Base-by-base conservation (phyloP, 2,888 invertebrate species). In the Chrysodeixis includens region DNA sequence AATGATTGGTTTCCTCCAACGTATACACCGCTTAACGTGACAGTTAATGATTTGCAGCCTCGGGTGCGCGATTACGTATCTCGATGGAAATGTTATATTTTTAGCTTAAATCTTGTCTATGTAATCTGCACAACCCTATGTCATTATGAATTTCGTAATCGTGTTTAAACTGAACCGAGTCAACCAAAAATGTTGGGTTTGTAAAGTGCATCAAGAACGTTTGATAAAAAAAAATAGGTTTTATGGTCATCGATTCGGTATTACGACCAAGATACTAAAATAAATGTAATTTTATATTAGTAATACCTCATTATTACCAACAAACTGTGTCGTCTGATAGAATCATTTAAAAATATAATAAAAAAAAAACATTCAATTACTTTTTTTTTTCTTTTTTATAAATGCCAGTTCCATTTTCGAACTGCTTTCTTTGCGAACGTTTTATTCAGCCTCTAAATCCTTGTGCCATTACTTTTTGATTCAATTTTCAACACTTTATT, bases 401-500 rank as follows among this genome's bases (percentile, higher is more conserved):
- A 18, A 18, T 46, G 9, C 10, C 8, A 18, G 18, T 46, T 46
- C 18, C 7, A 9, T 49, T 49, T 49, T 49, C 12, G 4, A 49
- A 20, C 4, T 1, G 14, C 5, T 40, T 40, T 40, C 7, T 40
- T 40, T n/a, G n/a, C n/a, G n/a, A 26, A 12, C 10, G n/a, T 12
- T 20, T 49, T 16, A 49, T 49, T 18, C 18, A 4, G 20, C 16
- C 12, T 18, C 1, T 20, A 54, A 57, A 30, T 40, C n/a, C 59
- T 66, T 51, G 20, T 20, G 12, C 10, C 40, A 51, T 56, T 56
- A n/a, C 56, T 40, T 10, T 46, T 18, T 26, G 26, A 26, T 56
- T 51, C 9, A 54, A 62, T 57, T 16, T 20, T 12, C n/a, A 49
- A 56, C 53, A 32, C 0, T 55, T 30, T 30, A 60, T 60, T 22